Base-by-base conservation (phyloP, 2,888 invertebrate genomes). In the Listrodromus nycthemerus region DNA sequence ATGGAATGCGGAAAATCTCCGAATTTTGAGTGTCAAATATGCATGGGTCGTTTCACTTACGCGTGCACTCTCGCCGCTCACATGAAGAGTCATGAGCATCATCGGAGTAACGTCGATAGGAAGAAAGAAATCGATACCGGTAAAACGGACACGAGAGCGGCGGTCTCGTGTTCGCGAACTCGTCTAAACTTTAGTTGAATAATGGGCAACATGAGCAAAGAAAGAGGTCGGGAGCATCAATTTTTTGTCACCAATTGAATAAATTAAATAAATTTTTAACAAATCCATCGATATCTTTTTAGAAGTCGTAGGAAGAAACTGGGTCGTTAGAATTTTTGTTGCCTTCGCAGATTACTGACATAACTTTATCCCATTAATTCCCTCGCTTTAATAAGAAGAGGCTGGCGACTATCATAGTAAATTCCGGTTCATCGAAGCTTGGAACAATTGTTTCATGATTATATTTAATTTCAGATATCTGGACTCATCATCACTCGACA, bases 401-500 rank as follows among this genome's bases (percentile, higher is more conserved):
- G 45, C 48, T 63, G 45, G 19, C 48, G 74, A 19, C 10, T n/a
- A 50, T 63, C 10, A 16, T 16, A 13, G 24, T 33, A 33, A 41
- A n/a, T 21, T n/a, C 8, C 30, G 7, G 50, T 19, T 21, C 4
- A n/a, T 10, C 10, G n/a, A 37, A 71, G 52, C 24, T 48, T 81
- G 66, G 84, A 73, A 84, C 84, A 75, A 45, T 78, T 45, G 70
- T 79, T 84, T 84, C 84, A 84, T 81, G 24, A 84, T 73, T 67
- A 83, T 80, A 71, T 83, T 71, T 83, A 83, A 58, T 83, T 83
- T 90, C 92, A 92, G 92, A 88, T 90, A 84, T 86, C 83, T 91
- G 91, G 91, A 45, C 21, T 33, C 85, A 75, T 66, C 78, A 70
- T 69, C 65, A 65, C 41, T 41, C 78, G 63, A 65, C 50, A 24